Evolutionary conservation across 2,113 vertebrate genomes (phyloP), one percentile per base, ranked within the genome.

Genomic region (Tenebrosternarchus preto): DNA sequence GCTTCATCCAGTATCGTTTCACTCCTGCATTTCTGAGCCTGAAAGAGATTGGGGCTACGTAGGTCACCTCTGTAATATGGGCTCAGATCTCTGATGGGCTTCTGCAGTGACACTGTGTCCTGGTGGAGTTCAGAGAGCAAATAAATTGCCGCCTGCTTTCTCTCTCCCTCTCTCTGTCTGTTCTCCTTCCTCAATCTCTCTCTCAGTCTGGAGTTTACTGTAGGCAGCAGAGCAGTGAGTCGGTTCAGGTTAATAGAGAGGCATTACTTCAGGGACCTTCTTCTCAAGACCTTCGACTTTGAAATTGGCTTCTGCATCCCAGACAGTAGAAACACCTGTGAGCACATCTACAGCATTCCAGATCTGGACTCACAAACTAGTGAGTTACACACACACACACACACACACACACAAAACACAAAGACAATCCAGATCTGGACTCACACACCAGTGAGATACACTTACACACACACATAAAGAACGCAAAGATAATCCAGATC

Each of bases 301-400:
- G 91, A 92, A 80, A 90, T 92, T 3, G 91, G 91, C 63, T 92
- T 89, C 84, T 92, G 91, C 82, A 92, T 91, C 76, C 89, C 91
- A 3, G 63, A 91, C 88, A 92, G 89, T 85, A 87, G 89, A 43
- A 92, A 92, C 87, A 91, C 90, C 55, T 91, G 89, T 43, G 90
- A 92, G 61, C 91, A 92, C 85, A 91, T 92, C 74, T 92, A 92
- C 87, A 79, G 85, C 60, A 73, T 92, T 29, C 92, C 90, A 5
- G 85, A 90, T 60, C 85, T 91, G 80, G 90, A 90, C 1, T 56
- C 88, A 25, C 77, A 85, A 9, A 88, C 77, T 36, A 85, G 91
- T 92, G 78, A 12, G 73, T 55, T 33, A 53, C 50, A 71, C 61
- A 7, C 25, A 55, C 27, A 43, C 29, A 63, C 27, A 72, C 55